Evolutionary conservation across 2,113 vertebrate species (phyloP).

Genomic region (Notothenia rossii): DNA sequence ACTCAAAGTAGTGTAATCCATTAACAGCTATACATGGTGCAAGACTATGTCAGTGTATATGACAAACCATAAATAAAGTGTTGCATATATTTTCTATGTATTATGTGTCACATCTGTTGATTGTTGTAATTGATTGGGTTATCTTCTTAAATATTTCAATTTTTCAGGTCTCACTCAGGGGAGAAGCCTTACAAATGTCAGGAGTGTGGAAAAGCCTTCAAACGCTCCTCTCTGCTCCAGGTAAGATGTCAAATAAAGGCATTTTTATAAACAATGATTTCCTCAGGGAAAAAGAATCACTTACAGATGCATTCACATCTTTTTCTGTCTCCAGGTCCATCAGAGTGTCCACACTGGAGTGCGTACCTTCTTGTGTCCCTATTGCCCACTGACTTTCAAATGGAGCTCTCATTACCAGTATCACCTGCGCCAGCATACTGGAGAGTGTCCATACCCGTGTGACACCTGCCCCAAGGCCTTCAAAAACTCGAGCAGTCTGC

Average conservation of each 20-base stretch:
- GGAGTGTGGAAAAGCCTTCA: constrained; percentile 93
- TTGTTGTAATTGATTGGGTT: background rate
- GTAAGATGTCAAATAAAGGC: constrained; percentile 68
- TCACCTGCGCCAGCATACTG: constrained; percentile 93
- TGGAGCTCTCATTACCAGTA: constrained; percentile 98
- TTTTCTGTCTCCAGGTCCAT: constrained; percentile 76
- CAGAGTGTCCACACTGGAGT: constrained; percentile 91
- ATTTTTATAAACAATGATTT: background rate
- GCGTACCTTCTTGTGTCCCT: constrained; percentile 90
- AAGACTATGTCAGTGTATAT: background rate
- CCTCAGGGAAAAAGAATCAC: background rate
- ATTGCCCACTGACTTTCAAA: constrained; percentile 93
- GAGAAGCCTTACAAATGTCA: constrained; percentile 93
- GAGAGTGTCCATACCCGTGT: constrained; percentile 93
- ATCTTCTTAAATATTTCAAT: constrained; percentile 8
- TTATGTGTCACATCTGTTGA: background rate
- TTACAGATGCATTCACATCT: constrained; percentile 1
- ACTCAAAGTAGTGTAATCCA: background rate
- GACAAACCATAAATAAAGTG: background rate
- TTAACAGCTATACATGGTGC: too few relatives aligned
- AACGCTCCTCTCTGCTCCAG: constrained; percentile 92
- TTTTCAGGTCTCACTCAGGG: constrained; percentile 89
- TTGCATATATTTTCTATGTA: background rate
- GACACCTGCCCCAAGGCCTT: constrained; percentile 92
- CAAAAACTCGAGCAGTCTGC: constrained; percentile 93